Base-by-base conservation (phyloP, 2,113 vertebrate genomes). In the Hippoglossus stenolepis region DNA sequence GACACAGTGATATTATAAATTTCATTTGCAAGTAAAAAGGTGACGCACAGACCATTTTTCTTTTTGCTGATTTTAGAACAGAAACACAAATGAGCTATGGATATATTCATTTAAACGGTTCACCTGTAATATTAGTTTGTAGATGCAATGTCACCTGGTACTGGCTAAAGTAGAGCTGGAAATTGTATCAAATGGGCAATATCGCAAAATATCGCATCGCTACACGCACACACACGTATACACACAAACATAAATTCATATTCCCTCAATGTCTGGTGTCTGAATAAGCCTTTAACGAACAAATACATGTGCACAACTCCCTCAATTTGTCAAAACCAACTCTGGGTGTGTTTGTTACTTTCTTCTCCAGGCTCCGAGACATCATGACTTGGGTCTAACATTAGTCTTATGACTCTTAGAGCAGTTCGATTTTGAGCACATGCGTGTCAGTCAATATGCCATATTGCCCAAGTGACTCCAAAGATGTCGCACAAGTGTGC, bases 321-420 rank as follows among this genome's bases (percentile, higher is more conserved):
- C 9, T 35, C 7, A 8, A 13, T 47, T 47, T 47, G 0, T 47
- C 12, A 4, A 47, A 47, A 47, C 45, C 45, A 31, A 7, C 31
- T 31, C 31, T 28, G 28, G 28, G 43, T 45, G 15, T 45, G 43
- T 45, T 45, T 45, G 43, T 45, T 45, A 11, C 11, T 45, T 45
- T 45, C 14, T 49, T 18, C 26, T 72, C 26, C 1, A 20, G 18
- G 59, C 40, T 63, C 7, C 10, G 4, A 61, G 26, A 17, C 71
- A 5, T 67, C 26, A 68, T 3, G 17, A 60, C 26, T 13, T 3
- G 11, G 10, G 14, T 47, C 14, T 58, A 26, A 26, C 13, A 8
- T 75, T 15, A 75, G 28, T 17, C 59, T 23, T 13, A 13, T 66
- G 40, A 15, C 23, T 26, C 35, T 17, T 40, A 66, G 31, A 73